Conservation (phyloP, 2,113 vertebrate species). For the Melanerpes formicivorus region DNA sequence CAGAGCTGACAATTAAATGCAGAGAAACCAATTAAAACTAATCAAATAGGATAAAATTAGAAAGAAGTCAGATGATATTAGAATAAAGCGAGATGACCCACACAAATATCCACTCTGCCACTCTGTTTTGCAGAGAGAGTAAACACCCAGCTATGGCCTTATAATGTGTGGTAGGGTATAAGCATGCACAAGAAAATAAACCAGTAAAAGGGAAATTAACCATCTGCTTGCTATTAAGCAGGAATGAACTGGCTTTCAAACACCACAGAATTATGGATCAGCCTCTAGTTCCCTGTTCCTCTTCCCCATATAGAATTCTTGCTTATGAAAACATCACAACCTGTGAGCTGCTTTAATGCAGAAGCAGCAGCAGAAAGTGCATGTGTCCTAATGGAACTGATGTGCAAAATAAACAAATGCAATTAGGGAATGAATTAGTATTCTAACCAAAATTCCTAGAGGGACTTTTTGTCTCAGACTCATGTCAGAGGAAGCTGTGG, state of each 20-base stretch:
- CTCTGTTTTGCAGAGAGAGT: background rate
- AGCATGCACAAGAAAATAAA: background rate
- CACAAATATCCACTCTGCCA: background rate
- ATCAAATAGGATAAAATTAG: background rate
- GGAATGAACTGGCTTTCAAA: conserved; percentile 28
- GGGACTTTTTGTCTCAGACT: background rate
- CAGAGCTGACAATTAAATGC: background rate
- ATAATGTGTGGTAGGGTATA: background rate
- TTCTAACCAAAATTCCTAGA: background rate
- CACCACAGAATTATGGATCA: background rate
- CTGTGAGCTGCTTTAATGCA: background rate
- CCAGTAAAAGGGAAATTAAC: background rate
- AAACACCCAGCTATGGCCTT: background rate
- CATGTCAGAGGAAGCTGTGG: background rate
- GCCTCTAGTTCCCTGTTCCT: background rate
- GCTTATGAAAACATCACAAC: background rate
- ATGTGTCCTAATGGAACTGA: background rate
- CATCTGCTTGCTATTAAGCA: conserved; percentile 1
- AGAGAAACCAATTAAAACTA: conserved; percentile 1
- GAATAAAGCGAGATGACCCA: background rate
- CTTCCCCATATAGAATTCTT: background rate
- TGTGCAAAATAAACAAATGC: background rate
- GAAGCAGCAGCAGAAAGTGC: background rate
- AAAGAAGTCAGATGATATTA: background rate
- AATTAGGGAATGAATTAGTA: background rate